Base-by-base conservation (phyloP, 2,113 vertebrate species). In the Coracopsis vasa region DNA sequence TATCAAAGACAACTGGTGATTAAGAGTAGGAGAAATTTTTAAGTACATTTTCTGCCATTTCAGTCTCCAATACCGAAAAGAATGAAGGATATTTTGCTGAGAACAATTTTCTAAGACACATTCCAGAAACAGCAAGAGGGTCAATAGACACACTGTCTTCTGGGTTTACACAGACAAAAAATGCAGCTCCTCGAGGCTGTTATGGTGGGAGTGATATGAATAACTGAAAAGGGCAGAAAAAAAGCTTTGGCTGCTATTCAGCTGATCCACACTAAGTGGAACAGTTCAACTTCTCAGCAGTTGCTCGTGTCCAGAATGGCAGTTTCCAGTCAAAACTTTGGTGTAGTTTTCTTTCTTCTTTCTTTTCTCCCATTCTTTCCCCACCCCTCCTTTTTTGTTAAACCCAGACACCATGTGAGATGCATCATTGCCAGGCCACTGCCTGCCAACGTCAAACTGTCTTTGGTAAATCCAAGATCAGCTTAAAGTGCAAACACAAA, bases 401-500 rank as follows among this genome's bases (percentile, higher is more conserved):
- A 90, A 31, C 44, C 81, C 85, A 93, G 87, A 91, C 69, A 87
- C 61, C 66, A 96, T 95, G 91, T 75, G 79, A 95, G 94, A 91
- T 91, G 92, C 94, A 95, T 75, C 92, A 64, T 71, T 91, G 95
- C 88, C 94, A 97, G 89, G 86, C 91, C 8, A 53, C 74, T 37
- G 75, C 90, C 96, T 96, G 97, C 97, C 97, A 97, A 95, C 94
- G 94, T 9, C 87, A 92, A 95, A 86, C 96, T 31, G 58, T 80
- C 88, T 97, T 96, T 94, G 92, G 94, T 95, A 96, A 96, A 97
- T 56, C 88, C 56, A 88, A 97, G 81, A 91, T 72, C 94, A 90
- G 87, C 62, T 65, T 80, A 35, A 95, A 97, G 92, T 11, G 80
- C 88, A 96, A 94, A 96, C 84, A 90, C 11, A 33, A 66, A 31